Evolutionary conservation across 2,113 vertebrate species (phyloP), one percentile per base, ranked within the genome.

Genomic region (Phyllopteryx taeniolatus): DNA sequence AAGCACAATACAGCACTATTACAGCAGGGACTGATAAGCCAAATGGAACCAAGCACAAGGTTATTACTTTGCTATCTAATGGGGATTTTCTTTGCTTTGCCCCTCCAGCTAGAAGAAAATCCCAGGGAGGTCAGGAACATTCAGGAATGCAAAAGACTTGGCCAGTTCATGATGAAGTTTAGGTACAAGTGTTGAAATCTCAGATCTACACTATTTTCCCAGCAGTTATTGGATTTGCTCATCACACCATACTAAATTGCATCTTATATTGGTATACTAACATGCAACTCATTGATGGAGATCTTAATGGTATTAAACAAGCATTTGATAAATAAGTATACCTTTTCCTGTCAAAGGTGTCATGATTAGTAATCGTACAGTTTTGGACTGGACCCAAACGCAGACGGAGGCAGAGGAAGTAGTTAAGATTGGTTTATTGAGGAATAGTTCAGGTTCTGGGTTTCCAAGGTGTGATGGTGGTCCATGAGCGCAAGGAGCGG

Each of bases 31-130:
- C 51, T 53, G 51, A n/a, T 53, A 20, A 53, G 2, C 51, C 51
- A 53, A 53, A 53, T 90, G 65, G 86, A 85, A 76, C 72, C 8
- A 53, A 53, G n/a, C 51, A n/a, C 51, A 20, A 80, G 71, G 57
- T 83, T 72, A 70, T 71, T 63, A 33, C 73, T 80, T 12, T 19
- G 35, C 47, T 44, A 56, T 85, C 83, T 88, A 89, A 90, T 82
- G 67, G 87, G 80, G 80, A 86, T 89, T 90, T 91, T 90, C 85
- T 93, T 92, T 92, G 91, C 91, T 93, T 94, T 93, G 91, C 90
- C 86, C 83, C 88, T 91, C 83, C 86, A 93, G 90, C 91, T 81
- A 88, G 80, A 90, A 92, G 88, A 91, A 88, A 88, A 69, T 85
- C 90, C 88, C 80, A 91, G 89, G 87, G 88, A 83, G 67, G 83